Base-by-base conservation (phyloP, 2,888 invertebrate species). In the Drosophila algonquin region DNA sequence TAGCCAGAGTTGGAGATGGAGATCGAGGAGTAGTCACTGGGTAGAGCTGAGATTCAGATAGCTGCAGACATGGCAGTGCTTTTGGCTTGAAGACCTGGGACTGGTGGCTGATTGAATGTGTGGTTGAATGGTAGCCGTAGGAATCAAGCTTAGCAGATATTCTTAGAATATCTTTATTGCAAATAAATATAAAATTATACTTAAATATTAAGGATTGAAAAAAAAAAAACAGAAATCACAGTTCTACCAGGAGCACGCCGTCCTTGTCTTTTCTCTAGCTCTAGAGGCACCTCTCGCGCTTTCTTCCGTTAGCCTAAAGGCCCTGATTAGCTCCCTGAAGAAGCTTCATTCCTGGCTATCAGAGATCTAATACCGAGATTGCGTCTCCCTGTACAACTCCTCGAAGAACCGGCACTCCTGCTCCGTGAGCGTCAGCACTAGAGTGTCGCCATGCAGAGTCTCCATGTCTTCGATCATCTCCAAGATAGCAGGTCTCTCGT, bases 371-470 rank as follows among this genome's bases (percentile, higher is more conserved):
- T 21, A 21, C 21, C 3, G 21, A 21, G 2, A 3, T 2, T 21
- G 60, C 8, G 5, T 56, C 10, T 75, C 81, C 10, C 65, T 63
- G 16, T 75, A 73, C 0, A 82, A 55, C 50, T 79, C 73, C 6
- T 81, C 75, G 32, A 82, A 82, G 1, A 72, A 63, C 16, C 79
- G 60, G 18, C 79, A 69, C 35, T 82, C 81, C 62, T 83, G 74
- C 2, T 83, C 83, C n/a, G 81, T 74, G 8, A 81, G 73, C 2
- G 76, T 83, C 56, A 81, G 50, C 44, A 77, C 32, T 60, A 81
- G 63, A 3, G 79, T 81, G 45, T 81, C 83, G 32, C 56, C 56
- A 5, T 62, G 55, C 62, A 32, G 59, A 18, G 7, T 40, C 2
- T 40, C 40, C 7, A 67, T 50, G 44, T 77, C 73, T 16, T 75